Base-by-base conservation (phyloP, 1,140 invertebrate genomes). In the Microplitis demolitor region DNA sequence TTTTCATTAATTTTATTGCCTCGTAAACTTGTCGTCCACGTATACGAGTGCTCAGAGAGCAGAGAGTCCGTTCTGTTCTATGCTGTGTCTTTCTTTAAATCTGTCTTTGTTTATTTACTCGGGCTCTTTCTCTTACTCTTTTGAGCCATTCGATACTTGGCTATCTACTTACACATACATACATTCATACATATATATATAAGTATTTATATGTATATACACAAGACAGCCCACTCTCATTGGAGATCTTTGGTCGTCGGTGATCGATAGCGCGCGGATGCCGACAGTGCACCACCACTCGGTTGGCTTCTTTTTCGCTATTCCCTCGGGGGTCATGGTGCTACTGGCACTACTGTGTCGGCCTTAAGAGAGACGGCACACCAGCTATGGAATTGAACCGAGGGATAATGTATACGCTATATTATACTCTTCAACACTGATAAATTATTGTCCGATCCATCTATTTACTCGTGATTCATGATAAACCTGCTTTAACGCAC, bases 1-100 rank as follows among this genome's bases (percentile, higher is more conserved):
- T 72, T 76, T 76, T 76, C 75, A 74, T 74, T 80, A 80, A 80
- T 80, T 82, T 82, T 82, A 82, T 82, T 79, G 79, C 79, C 67
- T 75, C 73, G 63, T 77, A 74, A 72, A 75, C 73, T 76, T 74
- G 71, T 78, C 74, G 39, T 51, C 24, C 71, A 58, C 39, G 58
- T 72, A 71, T 60, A 60, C 58, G 66, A 24, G 56, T 54, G 73
- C 66, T 74, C 74, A 72, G 71, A 9, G 75, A 76, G 69, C 74
- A 24, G 76, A 54, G 8, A 54, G 24, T 67, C 31, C 31, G 16
- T 54, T 54, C 16, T 31, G 11, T 37, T 13, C 66, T 39, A 39
- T 8, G 4, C 14, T 34, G 50, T 31, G 14, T 31, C 6, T 24
- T n/a, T 66, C 24, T 24, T 24, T 24, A 24, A 24, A 24, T 24